Evolutionary conservation across 30 jellyfish, hydroid and myxozoan species (phyloP).

Genomic region (Nemopilema nomurai): DNA sequence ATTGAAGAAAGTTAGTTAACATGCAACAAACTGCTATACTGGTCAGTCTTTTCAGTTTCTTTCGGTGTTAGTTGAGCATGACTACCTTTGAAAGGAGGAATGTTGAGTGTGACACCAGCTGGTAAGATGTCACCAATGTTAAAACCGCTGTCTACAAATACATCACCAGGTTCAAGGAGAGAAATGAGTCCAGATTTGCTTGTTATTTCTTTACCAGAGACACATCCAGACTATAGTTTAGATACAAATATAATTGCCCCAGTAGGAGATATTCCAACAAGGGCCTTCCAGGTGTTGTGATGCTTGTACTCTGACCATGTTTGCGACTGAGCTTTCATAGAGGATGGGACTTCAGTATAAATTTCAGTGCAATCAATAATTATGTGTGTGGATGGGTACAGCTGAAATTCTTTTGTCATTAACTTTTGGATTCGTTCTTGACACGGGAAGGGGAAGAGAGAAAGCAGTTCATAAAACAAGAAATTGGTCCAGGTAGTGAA

Average conservation of each 20-base stretch:
- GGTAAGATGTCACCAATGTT: slow-evolving; percentile 21
- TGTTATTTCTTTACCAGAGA: slow-evolving; percentile 12
- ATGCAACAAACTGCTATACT: slow-evolving; percentile 5
- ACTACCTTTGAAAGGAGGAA: slow-evolving; percentile 21
- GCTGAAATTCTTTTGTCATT: not conserved
- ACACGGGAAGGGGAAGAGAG: not conserved
- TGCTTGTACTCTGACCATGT: slow-evolving; percentile 21
- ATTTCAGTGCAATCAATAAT: slow-evolving; percentile 25
- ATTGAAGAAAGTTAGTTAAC: slow-evolving; percentile 11
- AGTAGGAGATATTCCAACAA: slow-evolving; percentile 31
- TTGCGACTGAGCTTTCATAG: slow-evolving; percentile 3
- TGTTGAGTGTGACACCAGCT: slow-evolving; percentile 38
- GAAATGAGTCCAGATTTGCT: slow-evolving; percentile 1
- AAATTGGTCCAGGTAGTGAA: not conserved
- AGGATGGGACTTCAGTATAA: slow-evolving; percentile 2
- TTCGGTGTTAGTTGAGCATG: not conserved
- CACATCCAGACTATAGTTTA: slow-evolving; percentile 8
- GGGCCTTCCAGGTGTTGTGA: slow-evolving; percentile 20
- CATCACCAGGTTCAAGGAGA: slow-evolving; percentile 10
- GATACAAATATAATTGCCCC: slow-evolving; percentile 18
- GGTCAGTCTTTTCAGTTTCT: not conserved
- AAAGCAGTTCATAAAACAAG: not conserved
- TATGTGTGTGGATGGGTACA: not conserved
- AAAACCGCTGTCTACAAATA: slow-evolving; percentile 16
- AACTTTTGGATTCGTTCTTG: not conserved